phyloP scores from a whole-genome alignment of 2,113 vertebrate genomes.

The Tachysurus fulvidraco region DNA sequence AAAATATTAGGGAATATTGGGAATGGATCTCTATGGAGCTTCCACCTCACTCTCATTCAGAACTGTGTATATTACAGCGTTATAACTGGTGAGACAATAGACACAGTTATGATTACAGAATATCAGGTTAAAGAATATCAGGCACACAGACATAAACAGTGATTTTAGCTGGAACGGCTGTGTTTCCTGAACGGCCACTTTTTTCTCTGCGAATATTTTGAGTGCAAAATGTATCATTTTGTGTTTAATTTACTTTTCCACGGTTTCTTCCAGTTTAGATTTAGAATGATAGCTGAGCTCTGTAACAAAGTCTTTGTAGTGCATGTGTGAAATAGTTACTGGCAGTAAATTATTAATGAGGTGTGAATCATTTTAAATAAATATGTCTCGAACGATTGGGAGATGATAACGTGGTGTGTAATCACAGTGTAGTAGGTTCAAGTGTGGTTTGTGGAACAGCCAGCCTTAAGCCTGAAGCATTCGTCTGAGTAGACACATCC shows the following conservation, averaged over 20 bases:
- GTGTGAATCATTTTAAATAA: not conserved
- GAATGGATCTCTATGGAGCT: not conserved
- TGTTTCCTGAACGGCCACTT: conserved; percentile 2
- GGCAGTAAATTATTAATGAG: not conserved
- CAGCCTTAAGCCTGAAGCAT: conserved; percentile 15
- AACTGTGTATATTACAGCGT: not conserved
- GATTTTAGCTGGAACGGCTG: not conserved
- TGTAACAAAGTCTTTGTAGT: conserved; percentile 1
- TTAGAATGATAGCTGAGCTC: not conserved
- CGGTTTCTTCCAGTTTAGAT: not conserved
- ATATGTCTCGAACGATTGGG: not conserved
- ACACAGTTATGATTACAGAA: not conserved
- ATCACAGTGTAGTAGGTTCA: not conserved
- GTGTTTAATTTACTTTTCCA: not conserved
- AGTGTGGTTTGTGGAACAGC: conserved; percentile 13
- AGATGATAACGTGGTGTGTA: not conserved
- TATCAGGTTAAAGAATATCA: not conserved
- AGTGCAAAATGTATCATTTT: not conserved
- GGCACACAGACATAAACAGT: not conserved
- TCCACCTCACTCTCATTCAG: not conserved
- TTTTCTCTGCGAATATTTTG: not conserved
- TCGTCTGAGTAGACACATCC: conserved; percentile 37
- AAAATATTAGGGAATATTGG: not conserved
- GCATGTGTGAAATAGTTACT: not conserved
- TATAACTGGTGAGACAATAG: too few species aligned